phyloP scores from a whole-genome alignment of 1,140 invertebrate species.

The Schlechtendalia chinensis region DNA sequence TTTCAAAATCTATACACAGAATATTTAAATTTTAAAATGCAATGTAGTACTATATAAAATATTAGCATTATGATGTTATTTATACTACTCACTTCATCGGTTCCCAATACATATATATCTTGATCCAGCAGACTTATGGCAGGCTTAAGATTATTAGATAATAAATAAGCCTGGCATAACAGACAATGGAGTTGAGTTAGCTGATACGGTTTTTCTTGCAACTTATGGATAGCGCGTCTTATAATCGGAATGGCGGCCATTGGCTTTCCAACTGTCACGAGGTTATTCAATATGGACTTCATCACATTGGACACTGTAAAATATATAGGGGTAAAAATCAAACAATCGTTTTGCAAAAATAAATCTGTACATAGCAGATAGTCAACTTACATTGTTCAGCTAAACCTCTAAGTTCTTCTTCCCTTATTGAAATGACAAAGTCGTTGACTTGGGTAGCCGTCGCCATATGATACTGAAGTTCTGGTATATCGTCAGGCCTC shows the following conservation, averaged over 20 bases:
- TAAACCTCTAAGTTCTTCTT: slow-evolving; percentile 81
- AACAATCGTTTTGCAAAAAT: not conserved
- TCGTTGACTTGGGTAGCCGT: slow-evolving; percentile 72
- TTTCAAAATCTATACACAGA: too few species aligned
- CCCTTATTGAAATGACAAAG: slow-evolving; percentile 80
- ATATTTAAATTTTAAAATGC: too few species aligned
- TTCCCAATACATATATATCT: slow-evolving; percentile 84
- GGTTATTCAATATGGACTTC: slow-evolving; percentile 74
- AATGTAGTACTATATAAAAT: too few species aligned
- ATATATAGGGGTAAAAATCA: slow-evolving; percentile 47
- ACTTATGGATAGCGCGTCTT: slow-evolving; percentile 81
- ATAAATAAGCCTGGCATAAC: slow-evolving; percentile 86
- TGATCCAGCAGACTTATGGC: slow-evolving; percentile 84
- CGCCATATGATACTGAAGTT: slow-evolving; percentile 56
- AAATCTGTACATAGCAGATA: slow-evolving; percentile 36
- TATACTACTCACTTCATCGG: slow-evolving; percentile 66
- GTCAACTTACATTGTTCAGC: slow-evolving; percentile 75
- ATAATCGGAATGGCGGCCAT: slow-evolving; percentile 82
- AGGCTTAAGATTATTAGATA: slow-evolving; percentile 89
- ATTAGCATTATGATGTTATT: too few species aligned
- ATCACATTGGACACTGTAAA: slow-evolving; percentile 82
- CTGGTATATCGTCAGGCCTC: slow-evolving; percentile 55
- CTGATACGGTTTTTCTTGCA: slow-evolving; percentile 82
- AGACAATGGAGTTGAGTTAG: slow-evolving; percentile 91
- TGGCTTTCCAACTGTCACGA: slow-evolving; percentile 75